phyloP scores from a whole-genome alignment of 2,113 vertebrate genomes.

The Myiopsitta monachus region DNA sequence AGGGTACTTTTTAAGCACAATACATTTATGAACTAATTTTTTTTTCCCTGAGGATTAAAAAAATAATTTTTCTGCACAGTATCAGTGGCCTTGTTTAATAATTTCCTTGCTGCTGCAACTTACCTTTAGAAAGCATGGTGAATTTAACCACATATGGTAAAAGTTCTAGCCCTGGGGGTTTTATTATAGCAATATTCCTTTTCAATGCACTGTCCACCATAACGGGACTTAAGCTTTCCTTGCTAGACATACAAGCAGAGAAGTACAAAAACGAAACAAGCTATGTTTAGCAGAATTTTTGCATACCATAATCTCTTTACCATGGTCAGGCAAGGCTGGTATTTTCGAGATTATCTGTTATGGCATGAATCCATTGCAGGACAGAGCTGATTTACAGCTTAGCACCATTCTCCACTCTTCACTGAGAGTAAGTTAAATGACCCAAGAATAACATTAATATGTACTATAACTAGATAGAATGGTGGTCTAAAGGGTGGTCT shows the following conservation, averaged over 20 bases:
- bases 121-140: conserved; percentile 32
- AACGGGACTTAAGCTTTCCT: conserved; percentile 60
- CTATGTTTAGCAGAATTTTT: conserved; percentile 73
- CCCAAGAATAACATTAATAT: conserved; percentile 80
- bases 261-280: conserved; percentile 61
- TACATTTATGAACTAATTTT: conserved; percentile 44
- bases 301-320: conserved; percentile 71
- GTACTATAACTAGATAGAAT: conserved; percentile 66
- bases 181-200: conserved; percentile 34
- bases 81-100: conserved; percentile 54
- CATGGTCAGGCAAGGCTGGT: conserved; percentile 71
- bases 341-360: conserved; percentile 73
- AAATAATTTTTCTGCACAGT: conserved; percentile 34
- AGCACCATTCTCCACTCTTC: conserved; percentile 71
- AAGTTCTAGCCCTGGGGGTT: conserved; percentile 37
- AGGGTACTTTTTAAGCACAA: conserved; percentile 47
- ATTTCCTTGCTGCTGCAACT: conserved; percentile 1
- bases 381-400: conserved; percentile 77
- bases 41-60: conserved; percentile 27
- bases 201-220: conserved; percentile 30
- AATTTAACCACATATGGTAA: conserved; percentile 20
- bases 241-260: conserved; percentile 44
- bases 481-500: conserved; percentile 78
- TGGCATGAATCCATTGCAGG: conserved; percentile 76
- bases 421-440: conserved; percentile 78